A percentile compares a stretch with the other conserved stretches of the same genome.
These are phyloP conservation scores for Pelvicachromis taeniatus DNA, from an alignment of 2,113 vertebrate genomes.

Conservation along the genomic window DNA sequence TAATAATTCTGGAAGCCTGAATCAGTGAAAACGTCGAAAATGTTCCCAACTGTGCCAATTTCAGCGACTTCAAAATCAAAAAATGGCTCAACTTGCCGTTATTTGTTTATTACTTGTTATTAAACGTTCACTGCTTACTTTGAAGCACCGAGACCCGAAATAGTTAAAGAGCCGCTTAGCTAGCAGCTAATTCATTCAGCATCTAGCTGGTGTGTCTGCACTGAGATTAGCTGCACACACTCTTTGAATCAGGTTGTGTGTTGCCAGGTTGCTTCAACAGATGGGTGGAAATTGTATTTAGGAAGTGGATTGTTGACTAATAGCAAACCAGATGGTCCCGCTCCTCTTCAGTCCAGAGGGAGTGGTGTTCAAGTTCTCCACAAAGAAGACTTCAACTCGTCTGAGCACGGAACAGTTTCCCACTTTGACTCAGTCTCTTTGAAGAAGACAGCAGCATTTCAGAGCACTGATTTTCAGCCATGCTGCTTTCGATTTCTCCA, in stretches of 20 bases:
- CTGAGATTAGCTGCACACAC: neutral
- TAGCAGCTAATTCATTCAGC: neutral
- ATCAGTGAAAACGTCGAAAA: neutral
- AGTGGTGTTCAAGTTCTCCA: neutral
- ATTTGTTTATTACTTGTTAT: neutral
- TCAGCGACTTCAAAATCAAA: rapidly evolving
- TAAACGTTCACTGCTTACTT: neutral
- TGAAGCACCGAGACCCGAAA: neutral
- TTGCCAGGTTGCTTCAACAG: neutral
- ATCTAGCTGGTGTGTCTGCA: neutral
- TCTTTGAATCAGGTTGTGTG: neutral
- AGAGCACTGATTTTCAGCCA: neutral
- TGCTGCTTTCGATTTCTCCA: neutral
- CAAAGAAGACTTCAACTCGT: neutral
- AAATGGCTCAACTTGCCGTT: neutral
- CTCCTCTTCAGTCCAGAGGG: rapidly evolving
- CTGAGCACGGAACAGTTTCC: neutral
- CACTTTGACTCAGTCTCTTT: neutral
- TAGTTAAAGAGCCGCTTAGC: neutral
- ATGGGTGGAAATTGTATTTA: neutral
- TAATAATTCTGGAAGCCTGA: neutral
- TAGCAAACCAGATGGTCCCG: neutral
- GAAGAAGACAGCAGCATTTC: neutral
- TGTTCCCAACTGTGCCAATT: rapidly evolving
- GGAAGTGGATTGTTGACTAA: neutral